Evolutionary conservation across 2,113 vertebrate species (phyloP).

Genomic region (Leucopsar rothschildi): DNA sequence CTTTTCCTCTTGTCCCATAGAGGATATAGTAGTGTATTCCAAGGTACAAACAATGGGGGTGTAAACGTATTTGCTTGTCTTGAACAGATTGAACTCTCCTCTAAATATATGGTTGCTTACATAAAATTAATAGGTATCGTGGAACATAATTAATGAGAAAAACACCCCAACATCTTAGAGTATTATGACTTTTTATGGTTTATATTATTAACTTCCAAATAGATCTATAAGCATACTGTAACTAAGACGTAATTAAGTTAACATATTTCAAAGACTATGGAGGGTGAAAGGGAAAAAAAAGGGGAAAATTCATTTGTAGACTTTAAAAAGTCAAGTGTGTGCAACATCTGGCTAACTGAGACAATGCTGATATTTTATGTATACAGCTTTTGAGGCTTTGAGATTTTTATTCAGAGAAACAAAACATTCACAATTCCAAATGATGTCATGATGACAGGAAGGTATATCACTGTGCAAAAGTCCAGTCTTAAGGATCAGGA

Average conservation of each 20-base stretch:
- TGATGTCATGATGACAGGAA: neutral
- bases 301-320: neutral
- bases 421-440: neutral
- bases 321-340: neutral
- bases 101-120: neutral
- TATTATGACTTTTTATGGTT: neutral
- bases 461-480: neutral
- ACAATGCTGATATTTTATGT: neutral
- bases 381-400: neutral
- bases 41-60: neutral
- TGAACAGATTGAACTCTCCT: neutral
- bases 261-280: neutral
- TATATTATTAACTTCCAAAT: neutral
- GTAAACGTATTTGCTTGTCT: neutral
- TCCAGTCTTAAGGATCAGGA: neutral
- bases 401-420: neutral
- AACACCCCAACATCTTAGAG: rapidly evolving
- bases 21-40: neutral
- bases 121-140: neutral
- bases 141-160: neutral
- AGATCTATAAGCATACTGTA: neutral
- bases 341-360: neutral
- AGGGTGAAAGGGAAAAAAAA: neutral
- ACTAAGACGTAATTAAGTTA: neutral
- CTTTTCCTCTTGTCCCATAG: neutral